Evolutionary conservation across 2,797 vertebrate genomes (phyloP), one percentile per base, ranked within the genome.

Genomic region (Syndactyla subalaris): DNA sequence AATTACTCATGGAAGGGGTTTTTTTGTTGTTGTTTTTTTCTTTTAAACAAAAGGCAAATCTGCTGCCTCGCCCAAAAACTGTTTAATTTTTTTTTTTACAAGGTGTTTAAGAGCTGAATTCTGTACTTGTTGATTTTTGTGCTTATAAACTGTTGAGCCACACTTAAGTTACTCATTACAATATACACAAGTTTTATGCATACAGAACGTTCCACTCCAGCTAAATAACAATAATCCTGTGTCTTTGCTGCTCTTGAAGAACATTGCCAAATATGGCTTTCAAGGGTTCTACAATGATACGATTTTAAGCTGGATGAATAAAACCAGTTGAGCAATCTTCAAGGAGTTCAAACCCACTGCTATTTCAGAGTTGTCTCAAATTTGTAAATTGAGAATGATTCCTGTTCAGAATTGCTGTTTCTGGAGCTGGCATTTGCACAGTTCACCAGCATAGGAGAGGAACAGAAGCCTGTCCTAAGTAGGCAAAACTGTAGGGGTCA

Each of bases 151-250:
- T 78, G 43, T 85, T 91, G 38, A 81, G 39, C 58, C 21, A 22
- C 39, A 15, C 43, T 92, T 55, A 52, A 71, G 57, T 72, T 88
- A 58, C 54, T 92, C 30, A 18, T 68, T 91, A n/a, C n/a, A 81
- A 19, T 75, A 85, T 41, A 36, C 43, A n/a, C 24, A 77, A 92
- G 34, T 70, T 93, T 92, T 76, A 52, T 87, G 9, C 48, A 34
- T 80, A 27, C 68, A 81, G 13, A 91, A 68, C 0, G 3, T 85
- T 85, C 62, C 43, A 58, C n/a, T 88, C 54, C 54, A 65, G 34
- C 82, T 85, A 93, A 93, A 89, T 95, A 97, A 91, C 81, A 91
- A 77, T 93, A 91, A 88, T 85, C 72, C 39, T 27, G 49, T 89
- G 65, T 72, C 29, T 93, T 91, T 94, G 51, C 61, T 91, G 58